phyloP scores from a whole-genome alignment of 2,113 vertebrate species.

The Datnioides undecimradiatus region DNA sequence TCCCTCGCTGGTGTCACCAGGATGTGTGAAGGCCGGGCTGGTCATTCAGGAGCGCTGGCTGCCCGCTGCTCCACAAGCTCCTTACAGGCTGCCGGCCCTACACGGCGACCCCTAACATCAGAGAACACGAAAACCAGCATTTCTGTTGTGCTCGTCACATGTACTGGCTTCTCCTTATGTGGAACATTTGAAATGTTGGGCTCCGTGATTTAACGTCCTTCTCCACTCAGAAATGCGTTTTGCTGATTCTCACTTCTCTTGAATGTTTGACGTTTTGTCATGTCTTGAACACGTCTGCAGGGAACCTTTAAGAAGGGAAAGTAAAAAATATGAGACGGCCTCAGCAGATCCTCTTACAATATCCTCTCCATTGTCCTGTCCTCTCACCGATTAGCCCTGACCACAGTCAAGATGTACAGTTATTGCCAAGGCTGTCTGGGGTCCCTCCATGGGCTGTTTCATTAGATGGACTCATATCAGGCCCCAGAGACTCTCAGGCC shows the following conservation, averaged over 20 bases:
- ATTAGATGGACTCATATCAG: conserved; percentile 83
- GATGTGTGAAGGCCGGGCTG: not conserved
- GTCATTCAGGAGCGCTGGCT: not conserved
- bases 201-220: not conserved
- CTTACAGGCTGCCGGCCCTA: not conserved
- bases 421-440: conserved; percentile 76
- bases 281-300: not conserved
- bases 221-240: too few species aligned
- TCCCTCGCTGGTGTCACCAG: not conserved
- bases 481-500: conserved; percentile 75
- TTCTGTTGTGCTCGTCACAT: not conserved
- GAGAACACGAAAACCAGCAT: not conserved
- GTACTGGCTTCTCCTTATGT: not conserved
- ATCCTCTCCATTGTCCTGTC: conserved; percentile 4
- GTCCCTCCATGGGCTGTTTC: conserved; percentile 81
- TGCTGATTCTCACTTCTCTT: not conserved
- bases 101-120: not conserved
- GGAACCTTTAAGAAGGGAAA: not conserved
- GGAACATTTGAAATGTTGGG: not conserved
- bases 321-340: not conserved
- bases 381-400: conserved; percentile 72
- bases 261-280: not conserved
- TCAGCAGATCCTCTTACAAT: not conserved
- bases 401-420: conserved; percentile 79
- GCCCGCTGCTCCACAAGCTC: not conserved